phyloP scores from a whole-genome alignment of 2,888 invertebrate genomes.

The Mystacides longicornis region DNA sequence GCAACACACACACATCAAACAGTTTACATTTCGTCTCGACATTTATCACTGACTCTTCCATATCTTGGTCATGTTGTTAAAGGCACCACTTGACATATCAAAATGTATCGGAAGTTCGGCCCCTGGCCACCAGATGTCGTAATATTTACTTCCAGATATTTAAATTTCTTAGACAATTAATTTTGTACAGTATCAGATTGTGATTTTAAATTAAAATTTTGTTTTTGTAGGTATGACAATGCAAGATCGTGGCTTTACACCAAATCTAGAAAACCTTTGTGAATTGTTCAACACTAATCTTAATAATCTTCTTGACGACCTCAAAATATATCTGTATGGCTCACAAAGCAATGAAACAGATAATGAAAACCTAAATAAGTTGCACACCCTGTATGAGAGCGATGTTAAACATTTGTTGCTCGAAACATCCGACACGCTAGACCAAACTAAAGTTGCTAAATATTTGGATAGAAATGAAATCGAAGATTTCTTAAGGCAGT shows the following conservation, averaged over 20 bases:
- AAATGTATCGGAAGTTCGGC: too few relatives aligned
- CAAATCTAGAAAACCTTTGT: constrained; percentile 64
- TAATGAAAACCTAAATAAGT: not conserved
- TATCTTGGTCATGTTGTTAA: too few relatives aligned
- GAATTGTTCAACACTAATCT: constrained; percentile 55
- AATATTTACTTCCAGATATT: too few relatives aligned
- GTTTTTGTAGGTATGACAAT: constrained; percentile 50
- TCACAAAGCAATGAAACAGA: constrained; percentile 34
- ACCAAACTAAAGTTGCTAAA: constrained; percentile 32
- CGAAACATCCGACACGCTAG: constrained; percentile 10
- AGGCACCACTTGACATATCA: too few relatives aligned
- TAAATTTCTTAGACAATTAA: too few relatives aligned
- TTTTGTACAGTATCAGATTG: too few relatives aligned
- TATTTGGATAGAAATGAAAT: constrained; percentile 42
- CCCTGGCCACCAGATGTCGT: too few relatives aligned
- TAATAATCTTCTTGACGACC: constrained; percentile 57
- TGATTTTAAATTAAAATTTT: too few relatives aligned
- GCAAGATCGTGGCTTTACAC: constrained; percentile 75
- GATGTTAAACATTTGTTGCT: constrained; percentile 28
- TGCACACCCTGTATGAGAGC: constrained; percentile 35
- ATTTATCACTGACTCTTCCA: too few relatives aligned
- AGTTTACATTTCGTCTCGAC: too few relatives aligned
- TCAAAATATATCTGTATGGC: constrained; percentile 59
- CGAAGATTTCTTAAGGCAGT: constrained; percentile 45
- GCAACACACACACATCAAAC: too few relatives aligned